Evolutionary conservation across 2,888 invertebrate genomes (phyloP).

Genomic region (Artemia sp.): DNA sequence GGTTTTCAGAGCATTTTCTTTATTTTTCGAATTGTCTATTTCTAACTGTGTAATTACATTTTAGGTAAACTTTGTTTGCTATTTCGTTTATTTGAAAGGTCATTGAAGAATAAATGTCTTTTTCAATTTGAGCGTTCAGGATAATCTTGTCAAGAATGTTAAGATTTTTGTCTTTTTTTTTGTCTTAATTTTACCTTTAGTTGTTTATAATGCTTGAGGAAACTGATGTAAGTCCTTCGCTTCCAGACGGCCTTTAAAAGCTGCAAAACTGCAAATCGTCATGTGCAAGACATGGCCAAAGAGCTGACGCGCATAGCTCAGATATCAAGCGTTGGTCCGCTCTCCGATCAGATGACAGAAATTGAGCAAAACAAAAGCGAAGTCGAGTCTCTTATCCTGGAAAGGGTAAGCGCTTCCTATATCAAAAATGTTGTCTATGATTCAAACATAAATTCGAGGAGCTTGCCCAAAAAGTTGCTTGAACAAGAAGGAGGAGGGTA

Average conservation of each 20-base stretch:
- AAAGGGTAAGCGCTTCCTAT: slow-evolving; percentile 47
- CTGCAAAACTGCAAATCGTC: slow-evolving; percentile 69
- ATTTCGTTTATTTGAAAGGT: too few species aligned
- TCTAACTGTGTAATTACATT: too few species aligned
- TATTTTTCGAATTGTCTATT: too few species aligned
- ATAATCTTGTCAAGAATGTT: neutral
- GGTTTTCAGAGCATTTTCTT: too few species aligned
- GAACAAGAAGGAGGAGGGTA: too few species aligned
- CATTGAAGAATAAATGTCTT: too few species aligned
- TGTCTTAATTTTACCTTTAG: slow-evolving; percentile 9
- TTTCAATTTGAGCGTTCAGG: neutral
- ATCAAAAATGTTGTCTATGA: too few species aligned
- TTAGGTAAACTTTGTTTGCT: too few species aligned
- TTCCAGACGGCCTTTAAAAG: slow-evolving; percentile 66
- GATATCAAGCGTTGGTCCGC: slow-evolving; percentile 63
- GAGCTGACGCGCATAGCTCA: slow-evolving; percentile 68
- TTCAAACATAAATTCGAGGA: too few species aligned
- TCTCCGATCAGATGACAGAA: slow-evolving; percentile 65
- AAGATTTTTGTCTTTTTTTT: slow-evolving; percentile 18
- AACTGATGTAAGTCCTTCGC: slow-evolving; percentile 19
- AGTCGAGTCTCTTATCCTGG: slow-evolving; percentile 63
- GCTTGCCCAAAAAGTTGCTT: too few species aligned
- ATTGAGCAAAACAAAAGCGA: slow-evolving; percentile 70
- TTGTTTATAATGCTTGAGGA: neutral
- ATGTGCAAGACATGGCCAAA: slow-evolving; percentile 76